These are phyloP conservation scores for Hippopotamyrus pictus DNA, from an alignment of 2,797 vertebrate genomes.

Conservation along the genomic window DNA sequence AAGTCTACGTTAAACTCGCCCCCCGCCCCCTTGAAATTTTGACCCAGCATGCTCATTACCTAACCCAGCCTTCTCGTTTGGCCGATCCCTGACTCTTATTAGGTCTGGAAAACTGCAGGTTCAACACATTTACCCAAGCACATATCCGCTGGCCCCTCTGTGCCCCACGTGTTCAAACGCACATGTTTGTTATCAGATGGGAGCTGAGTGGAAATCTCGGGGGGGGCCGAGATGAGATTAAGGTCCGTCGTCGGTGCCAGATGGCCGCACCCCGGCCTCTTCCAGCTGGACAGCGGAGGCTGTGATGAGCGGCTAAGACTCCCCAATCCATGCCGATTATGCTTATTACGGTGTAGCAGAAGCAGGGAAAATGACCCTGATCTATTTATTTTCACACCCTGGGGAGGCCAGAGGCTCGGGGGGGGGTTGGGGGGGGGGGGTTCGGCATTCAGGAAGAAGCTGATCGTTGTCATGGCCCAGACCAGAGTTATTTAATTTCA, in stretches of 20 bases:
- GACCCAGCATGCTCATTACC: neutral
- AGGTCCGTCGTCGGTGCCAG: conserved; percentile 32
- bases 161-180: conserved; percentile 4
- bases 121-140: neutral
- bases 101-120: neutral
- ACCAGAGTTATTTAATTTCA: neutral
- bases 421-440: neutral
- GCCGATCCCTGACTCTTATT: neutral
- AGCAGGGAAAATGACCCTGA: conserved; percentile 8
- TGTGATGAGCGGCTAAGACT: conserved; percentile 48
- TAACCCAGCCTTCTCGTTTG: neutral
- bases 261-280: conserved; percentile 31
- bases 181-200: conserved; percentile 33
- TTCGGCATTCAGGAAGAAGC: neutral
- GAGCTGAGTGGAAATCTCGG: conserved; percentile 35
- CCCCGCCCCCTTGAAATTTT: neutral
- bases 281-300: conserved; percentile 28
- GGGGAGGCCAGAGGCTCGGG: neutral
- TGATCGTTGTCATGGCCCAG: conserved; percentile 3
- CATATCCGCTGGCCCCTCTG: neutral
- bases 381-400: conserved; percentile 9
- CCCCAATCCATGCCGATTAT: conserved; percentile 47
- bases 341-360: conserved; percentile 30
- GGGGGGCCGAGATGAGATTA: conserved; percentile 29
- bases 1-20: neutral